Evolutionary conservation across 2,797 vertebrate species (phyloP).

Genomic region (Limnodromus scolopaceus): DNA sequence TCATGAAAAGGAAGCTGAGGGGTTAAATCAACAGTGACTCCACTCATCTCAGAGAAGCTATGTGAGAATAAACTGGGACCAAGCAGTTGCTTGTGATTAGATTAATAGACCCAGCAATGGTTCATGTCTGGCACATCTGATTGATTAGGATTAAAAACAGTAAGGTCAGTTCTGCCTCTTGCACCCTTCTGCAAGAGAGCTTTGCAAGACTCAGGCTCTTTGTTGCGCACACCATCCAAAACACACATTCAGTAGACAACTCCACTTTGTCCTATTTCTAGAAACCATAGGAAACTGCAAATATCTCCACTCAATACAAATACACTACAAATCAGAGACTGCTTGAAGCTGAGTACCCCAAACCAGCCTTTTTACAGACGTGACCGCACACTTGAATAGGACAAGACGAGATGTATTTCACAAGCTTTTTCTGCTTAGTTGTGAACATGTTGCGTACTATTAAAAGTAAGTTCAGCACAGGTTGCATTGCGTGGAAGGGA

Average conservation of each 20-base stretch:
- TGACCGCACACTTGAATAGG: background rate
- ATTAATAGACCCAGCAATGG: background rate
- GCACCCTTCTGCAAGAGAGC: background rate
- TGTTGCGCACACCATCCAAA: background rate
- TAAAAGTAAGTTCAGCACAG: background rate
- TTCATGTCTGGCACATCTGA: background rate
- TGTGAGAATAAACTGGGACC: background rate
- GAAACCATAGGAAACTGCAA: background rate
- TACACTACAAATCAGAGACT: background rate
- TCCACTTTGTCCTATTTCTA: background rate
- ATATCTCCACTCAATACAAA: background rate
- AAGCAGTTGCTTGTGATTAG: no score
- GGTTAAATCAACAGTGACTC: background rate
- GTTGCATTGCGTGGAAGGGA: background rate
- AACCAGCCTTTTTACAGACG: background rate
- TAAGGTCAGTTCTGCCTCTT: background rate
- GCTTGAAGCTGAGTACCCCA: background rate
- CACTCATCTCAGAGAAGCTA: background rate
- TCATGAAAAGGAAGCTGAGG: background rate
- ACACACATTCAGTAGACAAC: rapidly evolving
- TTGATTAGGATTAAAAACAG: background rate
- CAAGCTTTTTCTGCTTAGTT: background rate
- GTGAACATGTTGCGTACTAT: background rate
- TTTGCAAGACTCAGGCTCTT: background rate
- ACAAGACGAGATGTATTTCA: background rate